These are phyloP conservation scores for Ceryle rudis DNA, from an alignment of 2,797 vertebrate species.

Conservation along the genomic window DNA sequence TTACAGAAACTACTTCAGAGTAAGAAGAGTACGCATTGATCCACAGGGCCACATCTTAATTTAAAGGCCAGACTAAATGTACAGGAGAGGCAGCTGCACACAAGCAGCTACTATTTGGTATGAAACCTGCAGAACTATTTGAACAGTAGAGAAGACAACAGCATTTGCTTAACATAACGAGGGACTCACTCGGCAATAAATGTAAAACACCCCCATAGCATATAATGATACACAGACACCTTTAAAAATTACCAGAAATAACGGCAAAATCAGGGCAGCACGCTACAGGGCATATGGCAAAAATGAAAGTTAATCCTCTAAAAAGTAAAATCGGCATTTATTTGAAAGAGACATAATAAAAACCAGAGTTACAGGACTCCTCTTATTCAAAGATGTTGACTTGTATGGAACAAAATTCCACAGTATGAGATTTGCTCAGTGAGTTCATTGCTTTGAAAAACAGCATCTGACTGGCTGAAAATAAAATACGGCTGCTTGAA, in stretches of 20 bases:
- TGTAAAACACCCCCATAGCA: not conserved
- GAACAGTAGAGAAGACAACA: not conserved
- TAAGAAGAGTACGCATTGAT: not conserved
- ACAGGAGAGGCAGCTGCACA: not conserved
- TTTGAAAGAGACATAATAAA: not conserved
- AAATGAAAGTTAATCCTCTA: not conserved
- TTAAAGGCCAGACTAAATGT: not conserved
- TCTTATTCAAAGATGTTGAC: not conserved
- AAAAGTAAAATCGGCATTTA: not conserved
- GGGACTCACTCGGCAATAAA: rapidly evolving
- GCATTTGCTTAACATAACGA: not conserved
- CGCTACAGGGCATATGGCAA: not conserved
- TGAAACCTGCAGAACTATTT: not conserved
- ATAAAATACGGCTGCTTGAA: not conserved
- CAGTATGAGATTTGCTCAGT: not conserved
- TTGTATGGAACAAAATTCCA: not conserved
- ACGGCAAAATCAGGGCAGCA: not conserved
- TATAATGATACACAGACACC: not conserved
- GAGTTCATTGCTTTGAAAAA: not conserved
- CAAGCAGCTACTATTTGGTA: not conserved
- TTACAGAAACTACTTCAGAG: not conserved
- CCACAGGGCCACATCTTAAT: not conserved
- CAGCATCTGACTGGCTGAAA: not conserved
- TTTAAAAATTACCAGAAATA: not conserved
- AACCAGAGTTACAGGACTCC: not conserved